phyloP scores from a whole-genome alignment of 2,888 invertebrate species.

The Crocallis elinguaria region DNA sequence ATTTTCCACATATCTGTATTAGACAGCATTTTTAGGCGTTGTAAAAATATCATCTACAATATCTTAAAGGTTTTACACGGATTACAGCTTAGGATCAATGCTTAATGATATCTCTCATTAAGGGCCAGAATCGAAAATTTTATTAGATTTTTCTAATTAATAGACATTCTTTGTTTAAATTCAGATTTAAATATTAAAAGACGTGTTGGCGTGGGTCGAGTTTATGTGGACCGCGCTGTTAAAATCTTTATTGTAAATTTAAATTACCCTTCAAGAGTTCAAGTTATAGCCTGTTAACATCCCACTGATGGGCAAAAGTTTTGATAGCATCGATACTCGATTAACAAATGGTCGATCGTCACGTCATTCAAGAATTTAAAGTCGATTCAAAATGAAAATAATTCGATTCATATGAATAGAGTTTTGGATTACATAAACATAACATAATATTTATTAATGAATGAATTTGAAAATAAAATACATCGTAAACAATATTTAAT shows the following conservation, averaged over 20 bases:
- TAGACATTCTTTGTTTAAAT: slow-evolving; percentile 41
- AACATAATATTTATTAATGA: background rate
- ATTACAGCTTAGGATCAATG: slow-evolving; percentile 26
- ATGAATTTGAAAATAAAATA: too few species aligned
- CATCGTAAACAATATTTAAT: background rate
- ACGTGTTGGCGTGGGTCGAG: slow-evolving; percentile 24
- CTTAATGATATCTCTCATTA: slow-evolving; percentile 39
- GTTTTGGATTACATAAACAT: background rate
- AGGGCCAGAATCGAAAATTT: slow-evolving; percentile 47
- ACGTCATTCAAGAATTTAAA: slow-evolving; percentile 25
- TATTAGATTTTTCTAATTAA: slow-evolving; percentile 37
- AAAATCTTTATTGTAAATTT: slow-evolving; percentile 36
- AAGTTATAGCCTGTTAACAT: slow-evolving; percentile 34
- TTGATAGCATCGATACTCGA: slow-evolving; percentile 28
- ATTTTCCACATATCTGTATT: slow-evolving; percentile 19
- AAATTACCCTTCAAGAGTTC: slow-evolving; percentile 26
- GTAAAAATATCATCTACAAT: slow-evolving; percentile 19
- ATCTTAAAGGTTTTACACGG: slow-evolving; percentile 19
- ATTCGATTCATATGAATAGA: slow-evolving; percentile 1
- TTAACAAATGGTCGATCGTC: slow-evolving; percentile 29
- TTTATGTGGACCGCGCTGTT: slow-evolving; percentile 28
- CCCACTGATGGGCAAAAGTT: slow-evolving; percentile 32
- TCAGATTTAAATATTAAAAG: slow-evolving; percentile 34
- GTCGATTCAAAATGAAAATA: slow-evolving; percentile 8
- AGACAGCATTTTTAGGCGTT: slow-evolving; percentile 16